These are phyloP conservation scores for Diaperis boleti DNA, from an alignment of 2,888 invertebrate species.

Conservation along the genomic window DNA sequence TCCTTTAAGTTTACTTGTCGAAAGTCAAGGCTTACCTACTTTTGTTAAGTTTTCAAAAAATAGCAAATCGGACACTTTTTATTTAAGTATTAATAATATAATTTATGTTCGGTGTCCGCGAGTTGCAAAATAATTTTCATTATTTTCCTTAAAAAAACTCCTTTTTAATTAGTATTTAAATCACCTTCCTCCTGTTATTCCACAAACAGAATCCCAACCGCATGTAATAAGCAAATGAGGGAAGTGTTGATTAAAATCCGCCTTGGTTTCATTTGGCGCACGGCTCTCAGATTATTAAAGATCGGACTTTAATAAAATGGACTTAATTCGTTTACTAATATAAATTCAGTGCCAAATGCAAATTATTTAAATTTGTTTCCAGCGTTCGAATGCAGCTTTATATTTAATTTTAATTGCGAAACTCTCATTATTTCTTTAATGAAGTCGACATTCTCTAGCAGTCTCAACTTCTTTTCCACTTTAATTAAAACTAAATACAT, in stretches of 20 bases:
- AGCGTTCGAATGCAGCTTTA: conserved; percentile 51
- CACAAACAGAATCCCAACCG: conserved; percentile 5
- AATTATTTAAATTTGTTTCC: conserved; percentile 55
- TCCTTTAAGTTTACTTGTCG: no score
- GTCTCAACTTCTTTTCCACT: conserved; percentile 54
- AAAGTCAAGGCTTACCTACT: no score
- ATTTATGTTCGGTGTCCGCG: no score
- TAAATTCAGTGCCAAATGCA: conserved; percentile 52
- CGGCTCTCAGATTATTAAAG: conserved; percentile 32
- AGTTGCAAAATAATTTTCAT: background rate
- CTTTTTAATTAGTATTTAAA: conserved; percentile 13
- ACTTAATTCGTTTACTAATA: conserved; percentile 52
- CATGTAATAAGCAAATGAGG: conserved; percentile 16
- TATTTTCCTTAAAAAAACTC: background rate
- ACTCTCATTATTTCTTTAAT: conserved; percentile 59
- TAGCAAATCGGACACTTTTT: no score
- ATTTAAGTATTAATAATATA: no score
- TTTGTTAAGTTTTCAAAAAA: no score
- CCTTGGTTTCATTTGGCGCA: conserved; percentile 14
- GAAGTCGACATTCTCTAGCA: conserved; percentile 58
- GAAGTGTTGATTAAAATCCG: conserved; percentile 28
- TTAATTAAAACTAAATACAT: conserved; percentile 57
- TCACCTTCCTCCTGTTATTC: conserved; percentile 8
- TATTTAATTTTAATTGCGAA: conserved; percentile 60
- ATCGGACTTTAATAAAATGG: conserved; percentile 46